Conservation (phyloP, 2,888 invertebrate genomes). For the Oxystoma pomonae region DNA sequence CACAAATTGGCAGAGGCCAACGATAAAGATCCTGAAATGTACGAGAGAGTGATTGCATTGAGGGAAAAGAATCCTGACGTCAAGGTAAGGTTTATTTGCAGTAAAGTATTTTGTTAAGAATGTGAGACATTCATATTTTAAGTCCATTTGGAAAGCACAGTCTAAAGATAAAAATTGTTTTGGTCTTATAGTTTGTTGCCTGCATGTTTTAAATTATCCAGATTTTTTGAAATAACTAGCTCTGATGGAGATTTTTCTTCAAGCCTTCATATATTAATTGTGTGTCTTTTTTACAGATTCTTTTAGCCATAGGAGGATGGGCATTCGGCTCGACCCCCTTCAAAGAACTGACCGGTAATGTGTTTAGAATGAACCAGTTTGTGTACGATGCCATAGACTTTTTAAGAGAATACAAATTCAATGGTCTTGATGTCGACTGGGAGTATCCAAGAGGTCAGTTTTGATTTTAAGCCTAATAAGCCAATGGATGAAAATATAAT, state of each 20-base stretch:
- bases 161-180: too few relatives aligned
- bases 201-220: too few relatives aligned
- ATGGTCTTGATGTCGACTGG: conserved; percentile 92
- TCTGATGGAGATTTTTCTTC: too few relatives aligned
- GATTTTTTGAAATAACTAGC: too few relatives aligned
- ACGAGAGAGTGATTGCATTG: conserved; percentile 77
- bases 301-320: conserved; percentile 92
- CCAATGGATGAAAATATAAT: too few relatives aligned
- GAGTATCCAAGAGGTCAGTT: conserved; percentile 74
- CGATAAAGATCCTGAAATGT: conserved; percentile 81
- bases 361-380: conserved; percentile 92
- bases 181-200: too few relatives aligned
- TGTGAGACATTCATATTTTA: too few relatives aligned
- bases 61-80: conserved; percentile 85
- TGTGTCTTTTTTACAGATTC: conserved; percentile 52
- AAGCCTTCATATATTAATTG: too few relatives aligned
- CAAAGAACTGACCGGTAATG: conserved; percentile 86
- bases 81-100: conserved; percentile 70
- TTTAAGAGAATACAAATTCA: conserved; percentile 84
- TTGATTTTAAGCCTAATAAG: too few relatives aligned
- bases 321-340: conserved; percentile 93
- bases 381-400: conserved; percentile 94
- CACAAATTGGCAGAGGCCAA: conserved; percentile 75
- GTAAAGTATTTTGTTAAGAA: too few relatives aligned
- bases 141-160: too few relatives aligned